A percentile compares a stretch with the other conserved stretches of the same genome.
These are phyloP conservation scores for Panthera uncia DNA, from an alignment of 2,113 vertebrate species.

Conservation along the genomic window DNA sequence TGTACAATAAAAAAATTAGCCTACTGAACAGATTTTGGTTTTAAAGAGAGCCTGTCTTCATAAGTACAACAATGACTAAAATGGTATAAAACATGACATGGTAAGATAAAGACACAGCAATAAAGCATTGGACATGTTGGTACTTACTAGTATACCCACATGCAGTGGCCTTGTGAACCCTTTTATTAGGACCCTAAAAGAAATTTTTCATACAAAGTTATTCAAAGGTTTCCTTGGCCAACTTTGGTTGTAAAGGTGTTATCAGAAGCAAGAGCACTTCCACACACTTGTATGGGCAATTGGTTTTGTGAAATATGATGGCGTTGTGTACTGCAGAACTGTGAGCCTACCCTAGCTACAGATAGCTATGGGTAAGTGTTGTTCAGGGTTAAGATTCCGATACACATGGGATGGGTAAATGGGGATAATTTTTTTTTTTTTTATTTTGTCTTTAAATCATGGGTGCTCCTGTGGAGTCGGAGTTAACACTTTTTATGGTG, in stretches of 20 bases:
- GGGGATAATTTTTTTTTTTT: slow-evolving; percentile 40
- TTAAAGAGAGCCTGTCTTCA: slow-evolving; percentile 62
- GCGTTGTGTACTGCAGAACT: slow-evolving; percentile 60
- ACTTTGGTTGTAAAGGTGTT: slow-evolving; percentile 66
- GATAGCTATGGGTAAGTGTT: slow-evolving; percentile 66
- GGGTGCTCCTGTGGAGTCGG: slow-evolving; percentile 58
- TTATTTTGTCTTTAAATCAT: slow-evolving; percentile 3
- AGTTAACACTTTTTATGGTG: slow-evolving; percentile 67
- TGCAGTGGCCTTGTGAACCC: slow-evolving; percentile 63
- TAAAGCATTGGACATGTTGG: slow-evolving; percentile 68
- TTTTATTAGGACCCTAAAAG: slow-evolving; percentile 51
- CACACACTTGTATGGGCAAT: slow-evolving; percentile 75
- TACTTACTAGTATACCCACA: slow-evolving; percentile 62
- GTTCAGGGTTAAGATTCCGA: slow-evolving; percentile 57
- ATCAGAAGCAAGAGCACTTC: slow-evolving; percentile 77
- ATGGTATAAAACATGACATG: slow-evolving; percentile 75
- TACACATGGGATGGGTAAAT: slow-evolving; percentile 71
- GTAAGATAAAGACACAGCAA: slow-evolving; percentile 70
- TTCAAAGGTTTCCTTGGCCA: slow-evolving; percentile 70
- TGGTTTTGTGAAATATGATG: slow-evolving; percentile 67
- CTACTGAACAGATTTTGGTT: slow-evolving; percentile 61
- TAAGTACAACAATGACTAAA: slow-evolving; percentile 67
- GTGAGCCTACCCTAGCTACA: slow-evolving; percentile 72
- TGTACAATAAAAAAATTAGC: slow-evolving; percentile 67
- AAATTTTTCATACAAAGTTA: slow-evolving; percentile 58